Conservation (phyloP, 1,140 invertebrate genomes). For the Drosophila eugracilis region DNA sequence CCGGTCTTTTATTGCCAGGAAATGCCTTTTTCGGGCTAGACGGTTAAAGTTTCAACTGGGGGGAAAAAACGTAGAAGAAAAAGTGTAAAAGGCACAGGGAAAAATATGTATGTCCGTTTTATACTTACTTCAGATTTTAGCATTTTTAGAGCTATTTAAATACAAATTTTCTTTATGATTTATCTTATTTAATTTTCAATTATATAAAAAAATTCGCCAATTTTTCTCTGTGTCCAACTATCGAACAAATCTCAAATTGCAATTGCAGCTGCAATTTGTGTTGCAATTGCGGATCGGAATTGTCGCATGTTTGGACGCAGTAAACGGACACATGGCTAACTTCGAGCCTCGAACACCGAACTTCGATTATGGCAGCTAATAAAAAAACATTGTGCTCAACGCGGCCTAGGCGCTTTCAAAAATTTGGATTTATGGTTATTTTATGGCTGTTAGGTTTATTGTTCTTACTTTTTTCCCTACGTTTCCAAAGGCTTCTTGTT, state of each 20-base stretch:
- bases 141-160: too few relatives aligned
- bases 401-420: constrained; percentile 49
- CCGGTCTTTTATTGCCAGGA: constrained; percentile 73
- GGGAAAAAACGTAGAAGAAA: background rate
- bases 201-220: too few relatives aligned
- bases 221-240: constrained; percentile 1
- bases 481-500: constrained; percentile 11
- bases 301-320: constrained; percentile 72
- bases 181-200: too few relatives aligned
- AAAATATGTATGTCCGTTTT: background rate
- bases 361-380: constrained; percentile 75
- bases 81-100: background rate
- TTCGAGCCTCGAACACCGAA: constrained; percentile 44
- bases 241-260: constrained; percentile 12
- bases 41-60: constrained; percentile 40
- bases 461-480: constrained; percentile 27
- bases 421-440: constrained; percentile 54
- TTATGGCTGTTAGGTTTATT: constrained; percentile 58
- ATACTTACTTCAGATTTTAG: background rate
- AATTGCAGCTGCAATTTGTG: constrained; percentile 16
- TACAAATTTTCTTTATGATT: too few relatives aligned
- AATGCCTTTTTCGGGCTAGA: constrained; percentile 58
- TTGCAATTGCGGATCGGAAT: constrained; percentile 29
- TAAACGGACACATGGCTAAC: constrained; percentile 39
- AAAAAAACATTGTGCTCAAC: constrained; percentile 47